Evolutionary conservation across 2,888 invertebrate species (phyloP).

Genomic region (Cosmia pyralina): DNA sequence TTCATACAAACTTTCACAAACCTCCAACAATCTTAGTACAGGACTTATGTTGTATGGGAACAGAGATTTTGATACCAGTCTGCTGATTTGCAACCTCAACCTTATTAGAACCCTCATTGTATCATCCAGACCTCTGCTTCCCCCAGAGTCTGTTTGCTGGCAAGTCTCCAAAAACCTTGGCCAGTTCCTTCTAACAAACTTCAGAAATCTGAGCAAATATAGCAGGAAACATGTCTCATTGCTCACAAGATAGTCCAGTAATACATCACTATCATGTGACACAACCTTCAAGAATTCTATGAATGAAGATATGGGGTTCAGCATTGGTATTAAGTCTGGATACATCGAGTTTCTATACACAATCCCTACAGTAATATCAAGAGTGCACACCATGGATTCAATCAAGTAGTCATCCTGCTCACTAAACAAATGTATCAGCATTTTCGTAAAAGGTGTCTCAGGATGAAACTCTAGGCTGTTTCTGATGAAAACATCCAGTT

Average conservation of each 20-base stretch:
- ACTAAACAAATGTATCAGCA: conserved; percentile 96
- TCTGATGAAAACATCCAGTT: conserved; percentile 95
- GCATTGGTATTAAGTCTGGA: conserved; percentile 94
- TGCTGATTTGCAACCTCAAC: conserved; percentile 94
- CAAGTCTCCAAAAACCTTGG: conserved; percentile 95
- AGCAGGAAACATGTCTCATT: conserved; percentile 97
- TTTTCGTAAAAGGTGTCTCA: conserved; percentile 96
- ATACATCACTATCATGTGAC: conserved; percentile 94
- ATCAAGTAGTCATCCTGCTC: conserved; percentile 97
- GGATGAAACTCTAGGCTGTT: conserved; percentile 95
- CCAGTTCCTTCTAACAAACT: conserved; percentile 96
- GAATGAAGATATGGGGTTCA: conserved; percentile 96
- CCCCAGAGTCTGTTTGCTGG: conserved; percentile 90
- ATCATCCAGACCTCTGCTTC: conserved; percentile 92
- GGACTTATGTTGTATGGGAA: conserved; percentile 98
- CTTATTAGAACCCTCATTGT: conserved; percentile 96
- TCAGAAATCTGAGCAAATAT: conserved; percentile 95
- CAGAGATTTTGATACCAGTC: conserved; percentile 94
- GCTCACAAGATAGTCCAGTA: conserved; percentile 96
- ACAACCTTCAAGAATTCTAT: conserved; percentile 96
- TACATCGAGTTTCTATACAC: conserved; percentile 95
- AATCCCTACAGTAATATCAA: conserved; percentile 96
- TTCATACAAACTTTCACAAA: conserved; percentile 96
- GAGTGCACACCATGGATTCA: conserved; percentile 97
- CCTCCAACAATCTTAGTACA: conserved; percentile 94